These are phyloP conservation scores for Apostichopus californicus DNA, from an alignment of 35 echinoderm and acorn worm species.

Conservation along the genomic window DNA sequence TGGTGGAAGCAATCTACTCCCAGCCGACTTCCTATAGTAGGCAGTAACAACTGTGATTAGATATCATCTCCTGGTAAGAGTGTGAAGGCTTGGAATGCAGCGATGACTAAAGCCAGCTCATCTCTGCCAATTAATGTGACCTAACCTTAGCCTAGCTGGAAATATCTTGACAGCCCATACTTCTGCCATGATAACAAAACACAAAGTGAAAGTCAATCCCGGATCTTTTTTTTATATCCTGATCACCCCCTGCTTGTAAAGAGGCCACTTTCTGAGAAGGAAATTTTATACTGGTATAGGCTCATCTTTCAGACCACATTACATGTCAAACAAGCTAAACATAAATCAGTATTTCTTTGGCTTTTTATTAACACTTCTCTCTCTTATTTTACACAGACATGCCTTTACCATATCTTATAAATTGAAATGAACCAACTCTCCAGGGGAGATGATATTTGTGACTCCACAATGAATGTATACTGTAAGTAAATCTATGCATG, in stretches of 20 bases:
- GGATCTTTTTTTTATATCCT: neutral
- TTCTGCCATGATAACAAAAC: neutral
- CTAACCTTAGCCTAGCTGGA: neutral
- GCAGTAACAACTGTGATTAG: neutral
- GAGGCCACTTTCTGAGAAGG: neutral
- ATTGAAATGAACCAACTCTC: no score
- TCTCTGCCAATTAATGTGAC: slow-evolving; percentile 5
- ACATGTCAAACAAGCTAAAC: neutral
- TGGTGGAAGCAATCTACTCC: neutral
- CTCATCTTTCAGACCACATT: neutral
- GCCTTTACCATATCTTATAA: no score
- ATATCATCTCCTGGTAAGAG: neutral
- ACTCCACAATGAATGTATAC: no score
- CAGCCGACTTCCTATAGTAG: neutral
- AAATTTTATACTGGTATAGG: neutral
- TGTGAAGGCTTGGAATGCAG: neutral
- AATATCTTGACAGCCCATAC: neutral
- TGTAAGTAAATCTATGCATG: no score
- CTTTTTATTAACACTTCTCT: no score
- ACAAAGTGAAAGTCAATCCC: neutral
- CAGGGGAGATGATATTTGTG: no score
- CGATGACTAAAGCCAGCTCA: neutral
- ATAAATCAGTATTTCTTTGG: neutral
- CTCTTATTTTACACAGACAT: no score
- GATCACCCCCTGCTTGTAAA: neutral